phyloP scores from a whole-genome alignment of 2,888 invertebrate genomes.

The Nomada flava region DNA sequence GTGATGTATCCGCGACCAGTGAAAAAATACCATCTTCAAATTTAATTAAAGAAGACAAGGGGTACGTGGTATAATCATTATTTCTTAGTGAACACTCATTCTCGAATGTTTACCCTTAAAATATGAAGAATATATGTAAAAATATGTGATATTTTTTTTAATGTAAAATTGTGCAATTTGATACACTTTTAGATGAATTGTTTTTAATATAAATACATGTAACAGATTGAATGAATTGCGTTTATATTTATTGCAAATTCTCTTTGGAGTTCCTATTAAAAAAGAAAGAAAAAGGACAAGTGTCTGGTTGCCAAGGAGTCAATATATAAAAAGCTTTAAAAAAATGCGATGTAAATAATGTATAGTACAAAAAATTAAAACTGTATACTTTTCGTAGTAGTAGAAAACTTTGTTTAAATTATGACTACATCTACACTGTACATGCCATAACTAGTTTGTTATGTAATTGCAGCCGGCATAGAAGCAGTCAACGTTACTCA shows the following conservation, averaged over 20 bases:
- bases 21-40: constrained; percentile 77
- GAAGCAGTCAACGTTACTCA: constrained; percentile 87
- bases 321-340: constrained; percentile 1
- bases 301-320: background rate
- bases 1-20: constrained; percentile 82
- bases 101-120: background rate
- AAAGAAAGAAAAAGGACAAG: background rate
- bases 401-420: constrained; percentile 7
- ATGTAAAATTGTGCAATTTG: background rate
- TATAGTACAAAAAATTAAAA: constrained; percentile 11
- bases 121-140: background rate
- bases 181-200: constrained; percentile 6
- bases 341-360: background rate
- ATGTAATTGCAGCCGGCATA: constrained; percentile 76
- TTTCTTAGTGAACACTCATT: background rate
- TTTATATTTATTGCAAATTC: constrained; percentile 13
- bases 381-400: constrained; percentile 4
- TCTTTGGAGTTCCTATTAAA: constrained; percentile 10
- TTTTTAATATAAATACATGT: constrained; percentile 14
- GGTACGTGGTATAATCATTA: constrained; percentile 69
- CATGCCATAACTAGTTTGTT: constrained; percentile 41
- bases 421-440: constrained; percentile 5
- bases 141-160: background rate
- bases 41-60: constrained; percentile 79
- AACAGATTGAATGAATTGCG: constrained; percentile 6